Conservation (phyloP, 2,113 vertebrate genomes). For the Pheucticus melanocephalus region DNA sequence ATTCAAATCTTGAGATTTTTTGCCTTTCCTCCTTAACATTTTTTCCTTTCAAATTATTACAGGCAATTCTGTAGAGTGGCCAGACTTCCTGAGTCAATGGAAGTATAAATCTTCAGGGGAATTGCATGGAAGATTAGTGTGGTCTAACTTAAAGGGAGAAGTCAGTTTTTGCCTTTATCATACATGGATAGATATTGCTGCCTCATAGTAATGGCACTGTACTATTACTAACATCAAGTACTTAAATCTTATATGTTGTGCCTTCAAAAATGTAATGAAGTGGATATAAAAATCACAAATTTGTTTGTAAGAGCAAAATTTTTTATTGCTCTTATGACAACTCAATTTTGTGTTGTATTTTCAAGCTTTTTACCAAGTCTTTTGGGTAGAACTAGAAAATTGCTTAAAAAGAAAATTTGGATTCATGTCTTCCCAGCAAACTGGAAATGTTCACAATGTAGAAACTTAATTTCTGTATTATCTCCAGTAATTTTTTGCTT, state of each 20-base stretch:
- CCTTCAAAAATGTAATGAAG: neutral
- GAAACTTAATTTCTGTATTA: neutral
- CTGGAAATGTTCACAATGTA: neutral
- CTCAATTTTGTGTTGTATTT: neutral
- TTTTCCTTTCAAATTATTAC: neutral
- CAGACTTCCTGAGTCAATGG: neutral
- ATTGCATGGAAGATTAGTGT: neutral
- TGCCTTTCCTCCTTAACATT: neutral
- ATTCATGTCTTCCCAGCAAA: neutral
- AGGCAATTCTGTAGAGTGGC: fast-evolving
- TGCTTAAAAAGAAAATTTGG: neutral
- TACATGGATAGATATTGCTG: neutral
- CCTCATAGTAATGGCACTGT: neutral
- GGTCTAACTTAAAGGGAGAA: neutral
- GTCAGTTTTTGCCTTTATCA: neutral
- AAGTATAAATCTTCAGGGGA: neutral
- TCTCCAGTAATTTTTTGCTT: neutral
- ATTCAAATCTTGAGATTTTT: neutral
- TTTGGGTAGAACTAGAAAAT: neutral
- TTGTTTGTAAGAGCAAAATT: neutral
- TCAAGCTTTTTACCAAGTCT: neutral
- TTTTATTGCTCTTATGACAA: neutral
- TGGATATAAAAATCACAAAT: neutral
- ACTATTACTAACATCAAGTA: neutral
- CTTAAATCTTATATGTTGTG: neutral